Conservation (phyloP, 2,888 invertebrate genomes). For the Cosmopolites sordidus region DNA sequence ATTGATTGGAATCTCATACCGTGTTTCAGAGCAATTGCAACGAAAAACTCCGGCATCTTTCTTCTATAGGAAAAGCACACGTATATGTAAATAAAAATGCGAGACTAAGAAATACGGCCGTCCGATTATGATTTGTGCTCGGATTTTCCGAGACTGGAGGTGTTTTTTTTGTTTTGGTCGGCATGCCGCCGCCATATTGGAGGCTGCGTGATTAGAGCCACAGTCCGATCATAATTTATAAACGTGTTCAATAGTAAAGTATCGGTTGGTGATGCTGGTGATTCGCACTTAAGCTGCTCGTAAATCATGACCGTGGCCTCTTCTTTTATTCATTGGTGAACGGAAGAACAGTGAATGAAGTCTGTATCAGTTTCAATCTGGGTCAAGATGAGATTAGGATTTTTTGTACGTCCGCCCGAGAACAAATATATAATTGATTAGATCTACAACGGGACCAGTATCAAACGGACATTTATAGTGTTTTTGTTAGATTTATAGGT, state of each 20-base stretch:
- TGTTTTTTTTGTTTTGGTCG: slow-evolving; percentile 1
- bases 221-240: slow-evolving; percentile 21
- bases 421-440: too few relatives aligned
- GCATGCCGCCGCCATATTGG: neutral
- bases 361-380: slow-evolving; percentile 8
- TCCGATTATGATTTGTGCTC: slow-evolving; percentile 44
- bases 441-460: too few relatives aligned
- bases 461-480: too few relatives aligned
- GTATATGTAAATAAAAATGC: slow-evolving; percentile 41
- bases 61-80: slow-evolving; percentile 40
- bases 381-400: slow-evolving; percentile 4
- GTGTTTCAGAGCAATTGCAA: slow-evolving; percentile 47
- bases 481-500: too few relatives aligned
- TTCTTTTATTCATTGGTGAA: slow-evolving; percentile 16
- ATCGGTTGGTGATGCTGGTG: slow-evolving; percentile 18
- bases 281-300: slow-evolving; percentile 19
- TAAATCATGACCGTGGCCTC: slow-evolving; percentile 16
- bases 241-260: slow-evolving; percentile 23
- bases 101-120: slow-evolving; percentile 39
- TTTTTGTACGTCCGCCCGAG: too few relatives aligned
- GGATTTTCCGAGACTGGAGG: slow-evolving; percentile 15
- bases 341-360: slow-evolving; percentile 12
- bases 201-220: slow-evolving; percentile 22
- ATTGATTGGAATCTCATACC: slow-evolving; percentile 51
- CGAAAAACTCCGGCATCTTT: slow-evolving; percentile 44